Evolutionary conservation across 2,888 invertebrate species (phyloP), one percentile per base, ranked within the genome.

Genomic region (Chrysodeixis includens): DNA sequence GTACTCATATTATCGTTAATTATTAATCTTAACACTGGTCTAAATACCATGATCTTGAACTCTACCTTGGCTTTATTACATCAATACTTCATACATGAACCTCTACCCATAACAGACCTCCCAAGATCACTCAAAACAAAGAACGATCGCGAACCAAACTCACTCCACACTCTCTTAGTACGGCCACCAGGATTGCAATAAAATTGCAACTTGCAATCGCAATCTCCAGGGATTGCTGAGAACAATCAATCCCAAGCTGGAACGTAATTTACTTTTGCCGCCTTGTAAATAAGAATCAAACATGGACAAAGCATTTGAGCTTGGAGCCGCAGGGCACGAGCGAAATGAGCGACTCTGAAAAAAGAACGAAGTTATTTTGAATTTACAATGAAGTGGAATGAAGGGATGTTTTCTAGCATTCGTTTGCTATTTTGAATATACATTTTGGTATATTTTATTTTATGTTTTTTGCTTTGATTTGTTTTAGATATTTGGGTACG

Each of bases 181-280:
- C 18, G 73, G 79, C 69, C 71, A 56, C 56, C 71, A 67, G 68
- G 62, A 71, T 80, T 77, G 85, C 88, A 88, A 88, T 88, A 88
- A 88, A 85, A 87, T 86, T 89, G 89, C 89, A 87, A 79, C 82
- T 84, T 85, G 90, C 88, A 87, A 82, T 83, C 79, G 76, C 86
- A 85, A 87, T 90, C 88, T 84, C 88, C 35, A 54, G 88, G 83
- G 90, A 86, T 86, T 82, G 82, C 82, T 61, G 76, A 78, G 81
- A 84, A 88, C 90, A 91, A 92, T 93, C 92, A 92, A 91, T 91
- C 90, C 85, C 81, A 78, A 78, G 86, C 87, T 86, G 79, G 83
- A 76, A 79, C 82, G 90, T 91, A 90, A 91, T 92, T 92, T 92
- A 90, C 88, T 91, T 90, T 88, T 88, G 86, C 87, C 88, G 88